Evolutionary conservation across 1,140 invertebrate genomes (phyloP), one percentile per base, ranked within the genome.

Genomic region (Lasioglossum baleicum): DNA sequence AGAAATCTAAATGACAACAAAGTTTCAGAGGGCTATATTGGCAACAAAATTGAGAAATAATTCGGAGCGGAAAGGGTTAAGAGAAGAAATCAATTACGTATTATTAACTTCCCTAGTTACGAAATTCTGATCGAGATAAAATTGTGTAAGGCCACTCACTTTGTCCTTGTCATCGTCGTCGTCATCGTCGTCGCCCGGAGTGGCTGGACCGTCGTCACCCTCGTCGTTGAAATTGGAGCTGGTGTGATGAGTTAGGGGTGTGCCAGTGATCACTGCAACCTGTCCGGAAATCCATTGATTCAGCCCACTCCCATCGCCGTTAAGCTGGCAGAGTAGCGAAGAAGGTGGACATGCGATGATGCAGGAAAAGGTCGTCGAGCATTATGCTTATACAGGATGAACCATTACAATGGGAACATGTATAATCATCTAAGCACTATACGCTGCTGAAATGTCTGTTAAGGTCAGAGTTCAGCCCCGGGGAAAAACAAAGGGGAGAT

Each of bases 91-190:
- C 35, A 35, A 35, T 5, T 35, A 5, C 3, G 26, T 35, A 35
- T 35, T 35, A 26, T 26, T 35, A 35, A 35, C 35, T 35, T 35
- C 35, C 35, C 35, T 26, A 0, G 26, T 26, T 26, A 26, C 26
- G 26, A 26, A 53, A 53, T 6, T 53, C 17, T 53, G 51, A 20
- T 17, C 20, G 5, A 15, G 13, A 53, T 7, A 15, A 15, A 53
- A 53, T 20, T 5, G 51, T 6, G 4, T n/a, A 15, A n/a, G 11
- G 2, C 44, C 44, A 81, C 78, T 81, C 83, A 95, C 94, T 92
- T 96, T 96, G 84, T 96, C 96, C 90, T 96, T 96, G 86, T 97
- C 96, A 74, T 97, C 96, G 5, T 97, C 96, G 80, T 97, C 97
- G 69, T 97, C 97, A 75, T 96, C 95, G 87, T 98, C 97, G 88